Percentiles rank a stretch among this genome's conserved stretches.
Evolutionary conservation across 2,113 vertebrate genomes (phyloP).

Genomic region (Ursus arctos): DNA sequence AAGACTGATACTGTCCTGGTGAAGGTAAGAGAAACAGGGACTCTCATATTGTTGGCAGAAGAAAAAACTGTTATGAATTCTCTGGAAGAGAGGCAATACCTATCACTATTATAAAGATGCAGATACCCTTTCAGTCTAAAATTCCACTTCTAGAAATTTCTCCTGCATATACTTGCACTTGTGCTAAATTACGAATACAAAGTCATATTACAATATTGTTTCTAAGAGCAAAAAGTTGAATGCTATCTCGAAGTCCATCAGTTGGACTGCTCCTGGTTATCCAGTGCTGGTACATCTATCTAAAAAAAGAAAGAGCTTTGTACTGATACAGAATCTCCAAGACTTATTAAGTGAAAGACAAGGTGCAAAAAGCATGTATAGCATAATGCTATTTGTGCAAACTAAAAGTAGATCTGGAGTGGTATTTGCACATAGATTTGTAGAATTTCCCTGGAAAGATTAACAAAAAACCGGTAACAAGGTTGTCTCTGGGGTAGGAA

Average conservation of each 20-base stretch:
- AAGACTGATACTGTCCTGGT: neutral
- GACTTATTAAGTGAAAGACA: neutral
- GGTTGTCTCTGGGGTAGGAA: neutral
- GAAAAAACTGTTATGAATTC: neutral
- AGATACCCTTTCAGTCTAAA: neutral
- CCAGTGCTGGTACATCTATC: neutral
- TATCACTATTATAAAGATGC: neutral
- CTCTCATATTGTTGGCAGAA: neutral
- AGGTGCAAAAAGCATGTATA: neutral
- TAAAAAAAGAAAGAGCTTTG: neutral
- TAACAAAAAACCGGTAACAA: neutral
- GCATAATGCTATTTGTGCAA: neutral
- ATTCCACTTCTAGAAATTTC: neutral
- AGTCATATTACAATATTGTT: neutral
- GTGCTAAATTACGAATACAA: neutral
- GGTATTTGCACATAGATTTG: neutral
- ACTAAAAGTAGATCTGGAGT: neutral
- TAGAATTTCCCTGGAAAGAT: neutral
- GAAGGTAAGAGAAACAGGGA: neutral
- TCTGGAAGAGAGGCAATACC: neutral
- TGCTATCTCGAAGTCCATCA: neutral
- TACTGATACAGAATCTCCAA: neutral
- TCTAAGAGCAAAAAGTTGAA: slow-evolving; percentile 4
- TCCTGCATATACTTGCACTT: neutral
- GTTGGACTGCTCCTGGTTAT: neutral